Evolutionary conservation across 2,797 vertebrate species (phyloP), one percentile per base, ranked within the genome.

Genomic region (Thamnophis elegans): DNA sequence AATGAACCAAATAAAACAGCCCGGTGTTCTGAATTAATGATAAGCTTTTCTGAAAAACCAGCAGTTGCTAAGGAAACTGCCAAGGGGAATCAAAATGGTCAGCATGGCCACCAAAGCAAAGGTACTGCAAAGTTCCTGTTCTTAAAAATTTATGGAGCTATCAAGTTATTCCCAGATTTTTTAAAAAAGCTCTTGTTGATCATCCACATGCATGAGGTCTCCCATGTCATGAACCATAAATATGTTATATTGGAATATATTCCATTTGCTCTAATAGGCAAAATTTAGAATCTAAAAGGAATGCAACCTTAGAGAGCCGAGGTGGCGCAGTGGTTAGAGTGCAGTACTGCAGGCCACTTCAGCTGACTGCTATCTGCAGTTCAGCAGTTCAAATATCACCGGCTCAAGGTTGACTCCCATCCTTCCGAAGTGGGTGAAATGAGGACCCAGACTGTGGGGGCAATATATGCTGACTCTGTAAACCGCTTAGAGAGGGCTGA

Each of bases 1-100:
- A 51, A 73, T 47, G 28, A 78, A 60, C 8, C 62, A 42, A 28
- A 85, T 25, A 56, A 91, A 82, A 47, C 62, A 82, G 59, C 47
- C 56, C 26, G 7, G 18, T 53, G 47, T 4, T 2, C 85, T 94
- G 91, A 92, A 94, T 93, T 92, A 93, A 85, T 92, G 89, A 95
- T 93, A 91, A 94, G 90, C 25, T 13, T 88, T 91, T n/a, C 93
- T n/a, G 54, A 85, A 78, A 89, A 89, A 86, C 22, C 58, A 18
- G 28, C 51, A 87, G 92, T 93, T 92, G 93, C 92, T 82, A 92
- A 59, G 91, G 78, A 92, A 91, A 82, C 5, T 60, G 86, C 92
- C 73, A 32, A 18, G 56, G 78, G 10, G 32, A 73, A 89, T 53
- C 60, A 58, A 32, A 78, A 54, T 91, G 91, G 25, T 59, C n/a